Conservation (phyloP, 2,888 invertebrate genomes). For the Melanostoma scalare region DNA sequence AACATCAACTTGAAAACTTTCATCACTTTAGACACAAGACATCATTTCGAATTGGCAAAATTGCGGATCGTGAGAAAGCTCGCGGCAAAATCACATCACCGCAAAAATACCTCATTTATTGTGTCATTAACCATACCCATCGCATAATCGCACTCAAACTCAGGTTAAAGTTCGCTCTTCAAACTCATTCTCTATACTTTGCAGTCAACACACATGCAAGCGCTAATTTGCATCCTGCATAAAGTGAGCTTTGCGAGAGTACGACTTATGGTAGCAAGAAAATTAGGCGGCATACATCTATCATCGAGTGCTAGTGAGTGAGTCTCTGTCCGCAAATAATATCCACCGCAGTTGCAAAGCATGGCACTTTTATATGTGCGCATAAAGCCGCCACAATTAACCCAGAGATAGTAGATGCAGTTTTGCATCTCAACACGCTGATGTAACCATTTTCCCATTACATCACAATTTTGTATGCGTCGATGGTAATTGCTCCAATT, state of each 20-base stretch:
- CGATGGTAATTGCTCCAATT: slow-evolving; percentile 54
- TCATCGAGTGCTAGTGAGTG: slow-evolving; percentile 4
- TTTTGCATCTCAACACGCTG: slow-evolving; percentile 34
- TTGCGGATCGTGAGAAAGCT: slow-evolving; percentile 24
- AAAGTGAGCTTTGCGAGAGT: neutral
- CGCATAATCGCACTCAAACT: slow-evolving; percentile 6
- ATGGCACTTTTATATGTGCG: slow-evolving; percentile 27
- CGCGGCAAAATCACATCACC: slow-evolving; percentile 44
- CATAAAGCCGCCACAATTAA: slow-evolving; percentile 30
- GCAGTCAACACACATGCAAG: neutral
- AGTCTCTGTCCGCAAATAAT: slow-evolving; percentile 11
- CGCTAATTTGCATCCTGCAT: slow-evolving; percentile 50
- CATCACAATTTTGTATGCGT: slow-evolving; percentile 52
- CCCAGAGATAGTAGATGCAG: slow-evolving; percentile 42
- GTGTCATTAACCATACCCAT: neutral
- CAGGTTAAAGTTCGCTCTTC: slow-evolving; percentile 67
- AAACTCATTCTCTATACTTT: slow-evolving; percentile 38
- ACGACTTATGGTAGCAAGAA: slow-evolving; percentile 17
- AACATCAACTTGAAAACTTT: slow-evolving; percentile 15
- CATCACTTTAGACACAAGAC: slow-evolving; percentile 4
- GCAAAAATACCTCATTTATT: neutral
- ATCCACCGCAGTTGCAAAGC: slow-evolving; percentile 16
- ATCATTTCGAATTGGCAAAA: neutral
- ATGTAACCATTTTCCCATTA: slow-evolving; percentile 63
- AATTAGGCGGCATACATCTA: slow-evolving; percentile 37